These are phyloP conservation scores for Xylocopa sonorina DNA, from an alignment of 1,140 invertebrate genomes.

Conservation along the genomic window DNA sequence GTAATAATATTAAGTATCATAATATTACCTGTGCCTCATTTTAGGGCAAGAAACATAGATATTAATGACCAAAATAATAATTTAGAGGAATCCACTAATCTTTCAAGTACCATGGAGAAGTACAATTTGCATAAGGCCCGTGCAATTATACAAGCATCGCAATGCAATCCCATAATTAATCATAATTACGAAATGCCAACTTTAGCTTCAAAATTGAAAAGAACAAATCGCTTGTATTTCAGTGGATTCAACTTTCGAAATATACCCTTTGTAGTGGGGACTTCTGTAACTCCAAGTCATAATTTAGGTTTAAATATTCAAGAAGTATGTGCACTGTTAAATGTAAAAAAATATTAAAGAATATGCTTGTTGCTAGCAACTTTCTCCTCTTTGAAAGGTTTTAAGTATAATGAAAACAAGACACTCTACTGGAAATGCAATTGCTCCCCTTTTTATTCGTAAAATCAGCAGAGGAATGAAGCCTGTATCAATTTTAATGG, in stretches of 20 bases:
- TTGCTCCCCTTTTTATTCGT: slow-evolving; percentile 65
- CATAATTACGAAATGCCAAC: slow-evolving; percentile 82
- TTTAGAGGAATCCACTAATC: slow-evolving; percentile 3
- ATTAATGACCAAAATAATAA: slow-evolving; percentile 3
- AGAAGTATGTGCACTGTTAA: slow-evolving; percentile 70
- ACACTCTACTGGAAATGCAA: slow-evolving; percentile 70
- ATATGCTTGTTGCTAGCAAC: background rate
- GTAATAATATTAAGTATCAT: background rate
- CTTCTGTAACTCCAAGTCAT: slow-evolving; percentile 82
- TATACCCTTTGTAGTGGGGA: slow-evolving; percentile 83
- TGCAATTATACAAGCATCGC: slow-evolving; percentile 18
- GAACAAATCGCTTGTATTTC: slow-evolving; percentile 79
- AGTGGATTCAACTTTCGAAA: slow-evolving; percentile 79
- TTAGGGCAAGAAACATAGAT: slow-evolving; percentile 16
- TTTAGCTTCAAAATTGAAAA: slow-evolving; percentile 81
- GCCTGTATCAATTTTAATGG: slow-evolving; percentile 67
- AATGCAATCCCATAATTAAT: slow-evolving; percentile 53
- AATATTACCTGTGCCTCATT: background rate
- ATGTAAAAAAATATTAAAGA: background rate
- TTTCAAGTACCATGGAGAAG: slow-evolving; percentile 1
- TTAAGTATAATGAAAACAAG: slow-evolving; percentile 82
- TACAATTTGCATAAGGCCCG: slow-evolving; percentile 11
- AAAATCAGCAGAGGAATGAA: slow-evolving; percentile 73
- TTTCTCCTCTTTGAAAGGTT: slow-evolving; percentile 65
- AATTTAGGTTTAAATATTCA: slow-evolving; percentile 84